phyloP scores from a whole-genome alignment of 2,797 vertebrate genomes.

The Enteromius trimaculatus region DNA sequence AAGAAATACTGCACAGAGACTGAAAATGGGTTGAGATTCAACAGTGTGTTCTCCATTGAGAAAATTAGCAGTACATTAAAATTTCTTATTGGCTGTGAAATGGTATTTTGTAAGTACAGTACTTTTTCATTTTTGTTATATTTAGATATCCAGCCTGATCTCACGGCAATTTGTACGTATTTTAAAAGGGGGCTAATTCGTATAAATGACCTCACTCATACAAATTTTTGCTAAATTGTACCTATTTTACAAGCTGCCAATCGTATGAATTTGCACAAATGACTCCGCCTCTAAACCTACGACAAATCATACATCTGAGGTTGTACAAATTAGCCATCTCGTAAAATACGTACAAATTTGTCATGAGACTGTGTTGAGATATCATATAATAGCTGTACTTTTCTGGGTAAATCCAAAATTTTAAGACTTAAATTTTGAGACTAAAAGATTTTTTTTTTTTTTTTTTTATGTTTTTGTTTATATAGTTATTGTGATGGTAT shows the following conservation, averaged over 20 bases:
- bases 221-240: too few relatives aligned
- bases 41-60: neutral
- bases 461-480: neutral
- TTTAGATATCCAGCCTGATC: neutral
- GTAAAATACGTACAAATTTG: too few relatives aligned
- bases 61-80: neutral
- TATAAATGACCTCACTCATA: too few relatives aligned
- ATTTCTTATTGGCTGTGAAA: neutral
- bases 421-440: neutral
- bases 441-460: too few relatives aligned
- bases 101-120: neutral
- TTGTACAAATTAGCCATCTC: too few relatives aligned
- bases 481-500: neutral
- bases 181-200: too few relatives aligned
- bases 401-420: neutral
- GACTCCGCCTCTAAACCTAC: too few relatives aligned
- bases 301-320: too few relatives aligned
- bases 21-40: constrained; percentile 14
- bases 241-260: too few relatives aligned
- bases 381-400: neutral
- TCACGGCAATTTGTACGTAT: too few relatives aligned
- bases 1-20: neutral
- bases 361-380: too few relatives aligned
- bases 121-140: neutral
- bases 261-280: too few relatives aligned